A percentile compares a stretch with the other conserved stretches of the same genome.
Evolutionary conservation across 2,113 vertebrate genomes (phyloP).

Genomic region (Hylia prasina): DNA sequence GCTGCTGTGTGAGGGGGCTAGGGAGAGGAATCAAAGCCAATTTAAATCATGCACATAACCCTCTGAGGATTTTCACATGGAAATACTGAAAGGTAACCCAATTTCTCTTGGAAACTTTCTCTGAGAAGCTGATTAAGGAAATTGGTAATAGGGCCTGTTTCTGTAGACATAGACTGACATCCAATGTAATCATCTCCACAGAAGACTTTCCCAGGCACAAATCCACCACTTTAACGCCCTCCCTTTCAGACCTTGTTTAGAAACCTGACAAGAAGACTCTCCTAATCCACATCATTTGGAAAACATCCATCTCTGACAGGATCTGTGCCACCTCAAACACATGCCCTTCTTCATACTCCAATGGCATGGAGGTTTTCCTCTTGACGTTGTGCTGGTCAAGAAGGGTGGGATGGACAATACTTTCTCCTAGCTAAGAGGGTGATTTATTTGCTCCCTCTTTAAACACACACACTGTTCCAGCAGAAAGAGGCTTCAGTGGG

Average conservation of each 20-base stretch:
- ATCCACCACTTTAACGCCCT: neutral
- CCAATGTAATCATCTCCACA: neutral
- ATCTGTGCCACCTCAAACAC: neutral
- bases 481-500: neutral
- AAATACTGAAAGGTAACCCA: neutral
- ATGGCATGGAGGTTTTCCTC: neutral
- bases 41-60: neutral
- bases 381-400: neutral
- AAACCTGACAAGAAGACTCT: neutral
- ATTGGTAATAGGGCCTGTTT: rapidly evolving
- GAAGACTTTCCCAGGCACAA: neutral
- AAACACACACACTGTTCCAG: neutral
- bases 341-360: neutral
- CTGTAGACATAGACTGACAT: neutral
- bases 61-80: neutral
- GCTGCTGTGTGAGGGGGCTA: neutral
- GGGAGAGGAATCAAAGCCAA: neutral
- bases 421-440: neutral
- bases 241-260: neutral
- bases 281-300: neutral
- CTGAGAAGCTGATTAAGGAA: neutral
- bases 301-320: rapidly evolving
- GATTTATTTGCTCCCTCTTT: neutral
- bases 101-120: neutral
- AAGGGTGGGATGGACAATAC: neutral